Evolutionary conservation across 2,888 invertebrate species (phyloP), one percentile per base, ranked within the genome.

Genomic region (Philhelius pedissequus): DNA sequence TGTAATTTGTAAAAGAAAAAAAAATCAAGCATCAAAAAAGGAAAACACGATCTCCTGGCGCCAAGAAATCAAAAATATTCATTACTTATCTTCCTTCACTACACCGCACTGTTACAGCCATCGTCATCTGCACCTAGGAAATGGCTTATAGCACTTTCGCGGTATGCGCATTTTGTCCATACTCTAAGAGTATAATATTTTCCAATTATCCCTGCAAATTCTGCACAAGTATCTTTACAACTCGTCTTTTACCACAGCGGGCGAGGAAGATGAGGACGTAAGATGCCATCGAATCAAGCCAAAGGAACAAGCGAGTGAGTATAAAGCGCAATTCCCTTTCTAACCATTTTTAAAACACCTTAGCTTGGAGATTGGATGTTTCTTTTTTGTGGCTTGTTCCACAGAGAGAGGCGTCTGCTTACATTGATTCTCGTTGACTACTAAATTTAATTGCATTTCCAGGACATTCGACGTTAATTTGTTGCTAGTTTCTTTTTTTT

Each of bases 361-460:
- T 76, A 56, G n/a, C 18, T 43, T 52, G 18, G 45, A 58, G 38
- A 38, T 58, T 38, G 18, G 43, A 62, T 43, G 43, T 62, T 30
- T 43, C 62, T 43, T 30, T 30, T 43, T 13, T 30, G 6, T 18
- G 7, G 11, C 40, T 27, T 62, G 27, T 43, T 15, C 43, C 8
- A 48, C 20, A 35, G 32, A 13, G 32, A 25, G 50, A 40, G 50
- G 32, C 45, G 45, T 52, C 78, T 74, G 56, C 79, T 70, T 79
- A 64, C 62, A 45, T 82, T 82, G 73, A 82, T 73, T 78, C 73
- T 9, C 45, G 83, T 74, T 58, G 83, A 79, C 79, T 75, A 58
- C 70, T 76, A 81, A 15, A 81, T 75, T 69, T 86, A 81, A 86
- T 86, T 86, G 86, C 81, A 86, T 86, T 86, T 86, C 40, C 76